A percentile compares a stretch with the other conserved stretches of the same genome.
Conservation (phyloP, 2,888 invertebrate species). For the Habroteleia sp. region DNA sequence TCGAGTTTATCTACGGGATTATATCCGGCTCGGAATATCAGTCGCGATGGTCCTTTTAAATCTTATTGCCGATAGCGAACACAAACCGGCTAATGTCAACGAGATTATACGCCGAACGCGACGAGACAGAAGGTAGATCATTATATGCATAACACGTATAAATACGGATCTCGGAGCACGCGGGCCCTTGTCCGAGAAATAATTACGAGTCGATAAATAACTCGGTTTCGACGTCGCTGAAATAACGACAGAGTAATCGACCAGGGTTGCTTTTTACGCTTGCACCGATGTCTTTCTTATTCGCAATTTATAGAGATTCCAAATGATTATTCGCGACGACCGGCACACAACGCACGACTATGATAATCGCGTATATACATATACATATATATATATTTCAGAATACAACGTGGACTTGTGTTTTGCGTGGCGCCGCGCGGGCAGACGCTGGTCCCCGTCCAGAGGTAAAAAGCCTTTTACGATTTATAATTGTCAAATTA, state of each 20-base stretch:
- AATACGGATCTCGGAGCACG: slow-evolving; percentile 43
- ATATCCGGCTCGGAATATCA: slow-evolving; percentile 32
- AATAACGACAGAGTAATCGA: slow-evolving; percentile 39
- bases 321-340: slow-evolving; percentile 14
- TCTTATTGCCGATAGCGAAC: slow-evolving; percentile 53
- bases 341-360: slow-evolving; percentile 3
- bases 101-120: slow-evolving; percentile 22
- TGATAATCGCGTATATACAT: slow-evolving; percentile 35
- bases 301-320: slow-evolving; percentile 32
- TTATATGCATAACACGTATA: slow-evolving; percentile 58
- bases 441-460: slow-evolving; percentile 9
- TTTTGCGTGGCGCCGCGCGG: slow-evolving; percentile 20
- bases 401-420: neutral
- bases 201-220: slow-evolving; percentile 56
- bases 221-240: slow-evolving; percentile 34
- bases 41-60: slow-evolving; percentile 46
- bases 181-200: slow-evolving; percentile 47
- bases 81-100: slow-evolving; percentile 47
- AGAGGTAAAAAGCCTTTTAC: slow-evolving; percentile 36
- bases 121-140: slow-evolving; percentile 57
- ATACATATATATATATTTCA: slow-evolving; percentile 20
- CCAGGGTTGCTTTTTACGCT: slow-evolving; percentile 18
- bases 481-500: slow-evolving; percentile 56
- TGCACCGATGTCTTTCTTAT: slow-evolving; percentile 41
- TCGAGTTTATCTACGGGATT: slow-evolving; percentile 55